phyloP scores from a whole-genome alignment of 2,797 vertebrate species.

The Sebastes oblongus region DNA sequence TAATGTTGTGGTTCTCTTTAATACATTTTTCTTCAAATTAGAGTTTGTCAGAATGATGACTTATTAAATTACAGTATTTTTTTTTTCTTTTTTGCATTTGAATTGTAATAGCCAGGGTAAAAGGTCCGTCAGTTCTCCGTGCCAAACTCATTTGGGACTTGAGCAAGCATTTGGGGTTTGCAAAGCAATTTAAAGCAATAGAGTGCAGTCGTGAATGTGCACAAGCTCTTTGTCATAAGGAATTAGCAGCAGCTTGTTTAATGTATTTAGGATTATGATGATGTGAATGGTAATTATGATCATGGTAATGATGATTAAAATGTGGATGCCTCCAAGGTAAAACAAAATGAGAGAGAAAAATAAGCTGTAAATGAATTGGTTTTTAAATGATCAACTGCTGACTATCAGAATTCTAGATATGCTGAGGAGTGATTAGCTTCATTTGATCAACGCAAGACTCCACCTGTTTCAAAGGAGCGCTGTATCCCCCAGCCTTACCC shows the following conservation, averaged over 20 bases:
- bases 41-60: conserved; percentile 32
- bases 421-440: conserved; percentile 14
- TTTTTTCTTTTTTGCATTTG: conserved; percentile 17
- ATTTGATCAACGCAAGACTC: not conserved
- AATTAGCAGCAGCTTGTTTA: conserved; percentile 74
- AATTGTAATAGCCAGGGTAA: conserved; percentile 41
- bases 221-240: conserved; percentile 67
- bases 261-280: conserved; percentile 78
- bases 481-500: not conserved
- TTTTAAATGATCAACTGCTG: conserved; percentile 58
- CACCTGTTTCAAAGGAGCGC: not conserved
- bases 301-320: conserved; percentile 76
- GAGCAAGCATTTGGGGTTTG: conserved; percentile 31
- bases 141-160: conserved; percentile 50
- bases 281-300: conserved; percentile 75
- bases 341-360: conserved; percentile 65
- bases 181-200: conserved; percentile 56
- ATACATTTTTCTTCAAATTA: conserved; percentile 36
- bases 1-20: conserved; percentile 1
- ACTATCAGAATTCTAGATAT: conserved; percentile 19
- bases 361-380: conserved; percentile 51
- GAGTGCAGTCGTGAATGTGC: conserved; percentile 44
- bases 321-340: conserved; percentile 70
- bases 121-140: conserved; percentile 31
- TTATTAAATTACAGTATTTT: conserved; percentile 28